phyloP scores from a whole-genome alignment of 2,113 vertebrate genomes.

The Pseudorasbora parva region DNA sequence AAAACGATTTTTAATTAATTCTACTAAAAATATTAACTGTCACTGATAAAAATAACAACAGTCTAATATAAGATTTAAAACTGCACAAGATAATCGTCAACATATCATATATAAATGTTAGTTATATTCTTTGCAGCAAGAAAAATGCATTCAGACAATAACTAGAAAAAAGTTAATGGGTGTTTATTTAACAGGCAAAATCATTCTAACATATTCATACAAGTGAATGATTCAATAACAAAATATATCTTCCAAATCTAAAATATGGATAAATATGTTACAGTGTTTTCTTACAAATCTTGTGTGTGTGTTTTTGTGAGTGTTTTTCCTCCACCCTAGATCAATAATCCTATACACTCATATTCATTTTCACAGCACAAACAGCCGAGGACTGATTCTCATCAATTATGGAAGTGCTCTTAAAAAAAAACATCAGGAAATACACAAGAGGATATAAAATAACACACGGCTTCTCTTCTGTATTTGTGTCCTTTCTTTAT shows the following conservation, averaged over 20 bases:
- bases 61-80: not conserved
- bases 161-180: not conserved
- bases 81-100: not conserved
- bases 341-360: slow-evolving; percentile 4
- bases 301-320: too few relatives aligned
- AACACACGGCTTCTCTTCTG: not conserved
- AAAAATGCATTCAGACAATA: not conserved
- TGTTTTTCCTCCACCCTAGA: not conserved
- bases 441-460: not conserved
- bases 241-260: not conserved
- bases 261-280: not conserved
- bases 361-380: not conserved
- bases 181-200: not conserved
- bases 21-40: not conserved
- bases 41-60: not conserved
- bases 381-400: not conserved
- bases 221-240: not conserved
- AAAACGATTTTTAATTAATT: too few relatives aligned
- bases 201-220: not conserved
- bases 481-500: not conserved
- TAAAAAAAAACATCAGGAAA: not conserved
- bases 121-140: not conserved
- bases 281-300: too few relatives aligned
- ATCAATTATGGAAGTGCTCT: not conserved
- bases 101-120: not conserved